Evolutionary conservation across 92 coral and sea anemone species (phyloP).

Genomic region (Ricordea florida): DNA sequence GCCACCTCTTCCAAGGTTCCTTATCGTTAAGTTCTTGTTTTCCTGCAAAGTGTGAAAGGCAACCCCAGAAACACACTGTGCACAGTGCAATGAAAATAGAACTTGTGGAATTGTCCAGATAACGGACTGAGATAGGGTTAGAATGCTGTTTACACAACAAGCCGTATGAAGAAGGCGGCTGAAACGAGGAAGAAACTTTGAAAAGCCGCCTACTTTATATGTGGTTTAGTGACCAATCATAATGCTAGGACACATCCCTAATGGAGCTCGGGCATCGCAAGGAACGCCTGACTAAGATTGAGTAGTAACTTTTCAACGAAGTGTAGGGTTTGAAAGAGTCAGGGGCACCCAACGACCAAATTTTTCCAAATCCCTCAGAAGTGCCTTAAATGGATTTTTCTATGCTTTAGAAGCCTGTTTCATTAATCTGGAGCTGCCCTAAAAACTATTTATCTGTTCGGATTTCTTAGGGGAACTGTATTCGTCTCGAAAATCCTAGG

Average conservation of each 20-base stretch:
- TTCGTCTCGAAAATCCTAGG: no score
- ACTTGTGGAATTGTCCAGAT: neutral
- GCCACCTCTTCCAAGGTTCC: conserved; percentile 13
- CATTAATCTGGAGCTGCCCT: no score
- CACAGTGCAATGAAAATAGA: neutral
- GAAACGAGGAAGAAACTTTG: neutral
- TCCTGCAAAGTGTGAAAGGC: conserved; percentile 24
- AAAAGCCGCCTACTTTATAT: conserved; percentile 15
- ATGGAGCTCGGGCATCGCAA: neutral
- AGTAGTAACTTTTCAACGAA: no score
- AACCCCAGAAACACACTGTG: conserved; percentile 30
- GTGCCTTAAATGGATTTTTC: no score
- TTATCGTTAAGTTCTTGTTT: neutral
- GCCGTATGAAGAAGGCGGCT: neutral
- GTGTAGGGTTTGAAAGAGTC: no score
- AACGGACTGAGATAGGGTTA: conserved; percentile 29
- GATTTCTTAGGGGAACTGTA: no score
- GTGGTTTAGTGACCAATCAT: conserved; percentile 8
- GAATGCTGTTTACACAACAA: conserved; percentile 4
- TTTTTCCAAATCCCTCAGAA: no score
- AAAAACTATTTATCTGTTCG: no score
- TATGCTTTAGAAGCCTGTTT: no score
- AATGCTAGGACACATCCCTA: conserved; percentile 14
- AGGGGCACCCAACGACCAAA: no score
- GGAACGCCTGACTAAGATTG: neutral